Conservation (phyloP, 92 coral and sea anemone genomes). For the Heteractis magnifica region DNA sequence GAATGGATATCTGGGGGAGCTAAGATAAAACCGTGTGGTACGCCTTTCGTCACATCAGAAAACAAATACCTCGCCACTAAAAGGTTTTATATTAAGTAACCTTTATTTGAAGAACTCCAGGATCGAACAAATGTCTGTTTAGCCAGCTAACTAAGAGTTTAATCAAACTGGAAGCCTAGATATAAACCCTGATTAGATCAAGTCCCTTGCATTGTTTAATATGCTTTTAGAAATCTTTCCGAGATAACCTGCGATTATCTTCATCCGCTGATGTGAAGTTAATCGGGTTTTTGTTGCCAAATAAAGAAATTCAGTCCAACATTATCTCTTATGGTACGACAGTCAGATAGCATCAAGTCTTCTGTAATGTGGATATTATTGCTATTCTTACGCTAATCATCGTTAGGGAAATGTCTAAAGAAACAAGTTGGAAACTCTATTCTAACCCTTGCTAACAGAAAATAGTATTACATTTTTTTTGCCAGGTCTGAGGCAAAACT, state of each 20-base stretch:
- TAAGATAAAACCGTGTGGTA: not conserved
- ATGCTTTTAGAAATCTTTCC: not conserved
- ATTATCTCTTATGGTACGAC: too few species aligned
- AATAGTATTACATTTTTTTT: too few species aligned
- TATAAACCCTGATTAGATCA: not conserved
- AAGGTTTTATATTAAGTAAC: not conserved
- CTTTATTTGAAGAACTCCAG: not conserved
- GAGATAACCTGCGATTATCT: not conserved
- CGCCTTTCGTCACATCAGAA: not conserved
- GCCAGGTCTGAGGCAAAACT: too few species aligned
- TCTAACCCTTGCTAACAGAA: too few species aligned
- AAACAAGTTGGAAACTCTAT: too few species aligned
- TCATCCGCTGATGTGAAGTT: not conserved
- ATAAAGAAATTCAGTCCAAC: not conserved
- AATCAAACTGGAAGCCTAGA: not conserved
- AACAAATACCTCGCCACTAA: not conserved
- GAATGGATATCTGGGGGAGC: not conserved
- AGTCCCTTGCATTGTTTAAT: not conserved
- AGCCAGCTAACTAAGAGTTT: not conserved
- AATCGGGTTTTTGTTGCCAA: not conserved
- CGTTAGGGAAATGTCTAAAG: too few species aligned
- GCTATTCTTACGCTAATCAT: too few species aligned
- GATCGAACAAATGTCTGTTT: not conserved
- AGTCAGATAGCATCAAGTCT: too few species aligned
- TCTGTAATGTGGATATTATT: too few species aligned